These are phyloP conservation scores for Bombus confusus DNA, from an alignment of 1,140 invertebrate genomes.

Conservation along the genomic window DNA sequence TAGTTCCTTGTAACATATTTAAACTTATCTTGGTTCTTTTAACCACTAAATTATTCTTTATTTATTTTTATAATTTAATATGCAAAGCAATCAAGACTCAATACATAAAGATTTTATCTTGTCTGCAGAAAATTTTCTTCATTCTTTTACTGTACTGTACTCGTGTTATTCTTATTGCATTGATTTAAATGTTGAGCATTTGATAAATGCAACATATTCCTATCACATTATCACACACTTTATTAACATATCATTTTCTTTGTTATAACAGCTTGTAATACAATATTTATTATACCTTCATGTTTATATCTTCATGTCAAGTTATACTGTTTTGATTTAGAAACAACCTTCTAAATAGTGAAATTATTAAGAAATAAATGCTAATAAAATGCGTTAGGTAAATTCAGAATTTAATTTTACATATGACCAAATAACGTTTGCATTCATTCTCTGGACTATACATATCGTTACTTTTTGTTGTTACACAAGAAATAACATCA, in stretches of 20 bases:
- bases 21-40: neutral
- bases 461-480: neutral
- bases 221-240: neutral
- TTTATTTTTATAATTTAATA: neutral
- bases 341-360: too few relatives aligned
- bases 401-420: neutral
- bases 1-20: neutral
- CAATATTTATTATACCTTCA: neutral
- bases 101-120: neutral
- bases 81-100: neutral
- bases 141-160: neutral
- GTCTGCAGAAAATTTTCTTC: too few relatives aligned
- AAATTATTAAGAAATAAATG: too few relatives aligned
- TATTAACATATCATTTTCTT: neutral
- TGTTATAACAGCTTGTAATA: neutral
- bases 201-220: too few relatives aligned
- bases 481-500: neutral
- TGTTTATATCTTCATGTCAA: neutral
- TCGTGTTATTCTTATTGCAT: neutral
- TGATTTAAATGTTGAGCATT: too few relatives aligned
- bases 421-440: neutral
- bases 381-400: neutral
- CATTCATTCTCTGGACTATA: neutral
- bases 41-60: neutral
- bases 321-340: too few relatives aligned